Evolutionary conservation across 2,113 vertebrate species (phyloP).

Genomic region (Spea multiplicata): DNA sequence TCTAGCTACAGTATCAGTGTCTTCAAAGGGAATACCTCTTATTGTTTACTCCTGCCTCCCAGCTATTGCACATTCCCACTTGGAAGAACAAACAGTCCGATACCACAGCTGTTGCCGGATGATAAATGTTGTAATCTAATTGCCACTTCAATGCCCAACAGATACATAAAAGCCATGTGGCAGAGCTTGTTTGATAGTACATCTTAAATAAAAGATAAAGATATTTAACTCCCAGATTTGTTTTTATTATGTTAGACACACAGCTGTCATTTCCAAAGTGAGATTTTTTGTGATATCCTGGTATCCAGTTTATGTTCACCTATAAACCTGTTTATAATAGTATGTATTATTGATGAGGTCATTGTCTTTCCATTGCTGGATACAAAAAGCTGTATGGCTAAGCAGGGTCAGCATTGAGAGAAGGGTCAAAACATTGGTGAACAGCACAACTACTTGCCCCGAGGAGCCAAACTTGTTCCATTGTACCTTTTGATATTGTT

Average conservation of each 20-base stretch:
- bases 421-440: no score
- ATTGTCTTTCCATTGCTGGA: no score
- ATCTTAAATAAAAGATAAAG: conserved; percentile 38
- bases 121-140: conserved; percentile 44
- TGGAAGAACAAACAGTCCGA: conserved; percentile 27
- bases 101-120: conserved; percentile 34
- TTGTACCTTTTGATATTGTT: no score
- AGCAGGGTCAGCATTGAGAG: no score
- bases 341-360: no score
- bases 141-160: conserved; percentile 36
- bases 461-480: no score
- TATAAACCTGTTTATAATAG: no score
- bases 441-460: no score
- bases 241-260: not conserved
- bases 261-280: not conserved
- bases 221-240: not conserved
- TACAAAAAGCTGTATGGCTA: no score
- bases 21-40: conserved; percentile 11
- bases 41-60: conserved; percentile 18
- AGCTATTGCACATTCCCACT: conserved; percentile 22
- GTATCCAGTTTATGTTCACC: no score
- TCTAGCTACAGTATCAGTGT: conserved; percentile 13
- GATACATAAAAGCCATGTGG: conserved; percentile 25
- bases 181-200: conserved; percentile 25
- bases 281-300: not conserved